Percentiles rank a stretch among this genome's conserved stretches.
Evolutionary conservation across 2,113 vertebrate species (phyloP).

Genomic region (Condylura cristata): DNA sequence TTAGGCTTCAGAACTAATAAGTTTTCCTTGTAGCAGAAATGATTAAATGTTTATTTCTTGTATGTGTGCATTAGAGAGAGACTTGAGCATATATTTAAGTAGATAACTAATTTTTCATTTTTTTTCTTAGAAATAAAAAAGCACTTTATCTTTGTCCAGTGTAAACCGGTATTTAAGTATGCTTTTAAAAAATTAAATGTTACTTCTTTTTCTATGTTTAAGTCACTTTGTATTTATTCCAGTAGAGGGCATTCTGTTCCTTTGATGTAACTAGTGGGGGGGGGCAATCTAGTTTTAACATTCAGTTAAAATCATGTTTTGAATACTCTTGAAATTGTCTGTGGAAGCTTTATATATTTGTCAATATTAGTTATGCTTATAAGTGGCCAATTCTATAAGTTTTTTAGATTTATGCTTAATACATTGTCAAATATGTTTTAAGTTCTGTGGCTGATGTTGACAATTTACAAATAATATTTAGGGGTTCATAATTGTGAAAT

Average conservation of each 20-base stretch:
- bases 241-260: constrained; percentile 45
- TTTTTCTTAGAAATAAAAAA: background rate
- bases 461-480: background rate
- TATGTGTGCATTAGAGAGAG: constrained; percentile 1
- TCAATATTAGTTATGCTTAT: background rate
- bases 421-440: background rate
- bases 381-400: background rate
- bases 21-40: constrained; percentile 22
- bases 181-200: constrained; percentile 13
- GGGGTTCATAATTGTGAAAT: background rate
- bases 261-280: background rate
- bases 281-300: background rate
- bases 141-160: background rate
- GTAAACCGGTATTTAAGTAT: constrained; percentile 20
- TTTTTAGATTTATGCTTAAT: background rate
- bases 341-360: constrained; percentile 20
- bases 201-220: background rate
- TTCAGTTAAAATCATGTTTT: background rate
- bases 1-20: background rate
- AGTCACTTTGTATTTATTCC: constrained; percentile 42
- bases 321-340: constrained; percentile 38
- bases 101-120: constrained; percentile 34
- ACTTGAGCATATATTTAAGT: background rate
- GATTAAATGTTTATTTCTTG: background rate
- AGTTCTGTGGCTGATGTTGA: background rate